These are phyloP conservation scores for Sabatieria punctata DNA, from an alignment of 2,888 invertebrate species.

Conservation along the genomic window DNA sequence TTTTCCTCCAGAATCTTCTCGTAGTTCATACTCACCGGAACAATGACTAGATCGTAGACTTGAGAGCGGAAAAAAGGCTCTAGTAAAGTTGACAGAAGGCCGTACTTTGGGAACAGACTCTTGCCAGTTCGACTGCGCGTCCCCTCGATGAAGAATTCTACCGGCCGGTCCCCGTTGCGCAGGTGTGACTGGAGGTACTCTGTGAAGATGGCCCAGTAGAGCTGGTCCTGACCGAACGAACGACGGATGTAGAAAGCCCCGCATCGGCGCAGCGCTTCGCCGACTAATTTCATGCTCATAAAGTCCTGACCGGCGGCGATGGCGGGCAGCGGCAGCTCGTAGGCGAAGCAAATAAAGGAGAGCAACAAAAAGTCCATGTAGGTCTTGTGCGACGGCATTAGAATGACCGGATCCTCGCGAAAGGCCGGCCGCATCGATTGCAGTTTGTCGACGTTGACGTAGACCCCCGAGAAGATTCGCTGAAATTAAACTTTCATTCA, in stretches of 20 bases:
- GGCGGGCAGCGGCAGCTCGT: constrained; percentile 56
- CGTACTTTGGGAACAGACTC: constrained; percentile 77
- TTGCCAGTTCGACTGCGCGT: constrained; percentile 85
- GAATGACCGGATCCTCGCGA: constrained; percentile 43
- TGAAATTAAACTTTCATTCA: constrained; percentile 14
- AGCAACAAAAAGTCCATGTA: constrained; percentile 89
- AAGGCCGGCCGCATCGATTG: constrained; percentile 34
- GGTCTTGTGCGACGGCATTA: constrained; percentile 84
- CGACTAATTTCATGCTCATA: constrained; percentile 75
- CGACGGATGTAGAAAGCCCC: constrained; percentile 47
- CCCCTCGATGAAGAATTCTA: constrained; percentile 92
- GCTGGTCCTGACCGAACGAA: constrained; percentile 55
- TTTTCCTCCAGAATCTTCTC: constrained; percentile 79
- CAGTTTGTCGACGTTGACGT: constrained; percentile 57
- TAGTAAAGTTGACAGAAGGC: constrained; percentile 35
- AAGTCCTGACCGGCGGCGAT: constrained; percentile 93
- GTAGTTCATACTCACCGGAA: constrained; percentile 88
- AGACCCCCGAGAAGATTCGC: constrained; percentile 58
- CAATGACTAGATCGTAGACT: constrained; percentile 57
- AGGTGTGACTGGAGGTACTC: constrained; percentile 61
- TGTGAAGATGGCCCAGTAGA: constrained; percentile 86
- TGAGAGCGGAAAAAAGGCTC: constrained; percentile 24
- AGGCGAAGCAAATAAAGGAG: constrained; percentile 74
- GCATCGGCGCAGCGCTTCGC: constrained; percentile 65
- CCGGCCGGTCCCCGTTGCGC: constrained; percentile 35